These are phyloP conservation scores for Vulpes vulpes DNA, from an alignment of 2,113 vertebrate species.

Conservation along the genomic window DNA sequence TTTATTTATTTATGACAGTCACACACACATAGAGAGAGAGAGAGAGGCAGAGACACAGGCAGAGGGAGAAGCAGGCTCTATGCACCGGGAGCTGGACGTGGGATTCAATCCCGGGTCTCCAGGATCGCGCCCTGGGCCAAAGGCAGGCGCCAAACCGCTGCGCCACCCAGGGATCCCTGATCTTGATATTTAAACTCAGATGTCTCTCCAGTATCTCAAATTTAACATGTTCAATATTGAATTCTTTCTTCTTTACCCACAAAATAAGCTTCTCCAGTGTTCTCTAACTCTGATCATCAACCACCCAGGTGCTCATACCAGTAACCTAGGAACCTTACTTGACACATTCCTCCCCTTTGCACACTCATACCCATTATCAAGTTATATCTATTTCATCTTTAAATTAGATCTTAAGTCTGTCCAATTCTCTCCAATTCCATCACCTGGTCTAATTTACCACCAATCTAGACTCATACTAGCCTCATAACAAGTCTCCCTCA, in stretches of 20 bases:
- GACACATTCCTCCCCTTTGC: not conserved
- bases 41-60: too few relatives aligned
- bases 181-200: not conserved
- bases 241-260: not conserved
- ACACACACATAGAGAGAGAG: too few relatives aligned
- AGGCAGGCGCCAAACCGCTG: too few relatives aligned
- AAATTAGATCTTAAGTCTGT: not conserved
- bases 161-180: too few relatives aligned
- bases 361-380: not conserved
- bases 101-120: too few relatives aligned
- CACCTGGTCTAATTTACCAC: not conserved
- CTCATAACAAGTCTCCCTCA: not conserved
- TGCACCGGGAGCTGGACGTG: too few relatives aligned
- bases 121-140: too few relatives aligned
- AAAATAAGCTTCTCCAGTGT: not conserved
- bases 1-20: too few relatives aligned
- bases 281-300: not conserved
- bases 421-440: not conserved
- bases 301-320: not conserved
- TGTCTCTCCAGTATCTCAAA: not conserved
- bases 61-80: too few relatives aligned
- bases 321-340: not conserved
- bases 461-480: not conserved
- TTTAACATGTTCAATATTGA: not conserved
- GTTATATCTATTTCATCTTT: not conserved